These are phyloP conservation scores for Ephestia elutella DNA, from an alignment of 1,140 invertebrate species.

Conservation along the genomic window DNA sequence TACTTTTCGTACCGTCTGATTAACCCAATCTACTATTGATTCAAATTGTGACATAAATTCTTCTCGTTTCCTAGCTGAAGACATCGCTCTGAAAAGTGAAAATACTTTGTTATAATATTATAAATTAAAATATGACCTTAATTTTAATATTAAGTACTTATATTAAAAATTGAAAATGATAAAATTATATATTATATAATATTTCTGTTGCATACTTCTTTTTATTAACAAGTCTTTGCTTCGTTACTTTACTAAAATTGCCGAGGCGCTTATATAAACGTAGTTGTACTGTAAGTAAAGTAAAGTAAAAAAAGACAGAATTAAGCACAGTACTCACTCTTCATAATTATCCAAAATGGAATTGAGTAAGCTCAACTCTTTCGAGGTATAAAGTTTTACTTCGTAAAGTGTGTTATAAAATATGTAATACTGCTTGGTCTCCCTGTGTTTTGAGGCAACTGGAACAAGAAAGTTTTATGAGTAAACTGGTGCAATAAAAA, in stretches of 20 bases:
- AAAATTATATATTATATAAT: slow-evolving; percentile 10
- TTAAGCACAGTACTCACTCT: slow-evolving; percentile 85
- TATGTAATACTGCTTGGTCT: slow-evolving; percentile 98
- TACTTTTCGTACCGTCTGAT: slow-evolving; percentile 86
- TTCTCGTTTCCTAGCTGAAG: slow-evolving; percentile 81
- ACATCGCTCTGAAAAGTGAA: slow-evolving; percentile 77
- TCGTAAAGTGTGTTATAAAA: slow-evolving; percentile 97
- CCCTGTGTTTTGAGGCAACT: slow-evolving; percentile 95
- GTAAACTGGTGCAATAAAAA: too few species aligned
- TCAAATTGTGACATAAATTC: slow-evolving; percentile 93
- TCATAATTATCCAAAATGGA: slow-evolving; percentile 95
- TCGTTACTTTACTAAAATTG: too few species aligned
- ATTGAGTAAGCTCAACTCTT: slow-evolving; percentile 93
- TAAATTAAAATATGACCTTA: slow-evolving; percentile 11
- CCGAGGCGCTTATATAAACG: too few species aligned
- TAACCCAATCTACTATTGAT: slow-evolving; percentile 88
- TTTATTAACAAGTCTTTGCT: too few species aligned
- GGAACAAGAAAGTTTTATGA: slow-evolving; percentile 48
- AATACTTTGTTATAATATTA: slow-evolving; percentile 9
- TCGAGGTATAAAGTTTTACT: slow-evolving; percentile 91
- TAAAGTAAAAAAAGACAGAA: too few species aligned
- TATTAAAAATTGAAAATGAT: too few species aligned
- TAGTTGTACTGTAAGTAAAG: too few species aligned
- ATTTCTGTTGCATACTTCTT: background rate
- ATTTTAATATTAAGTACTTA: too few species aligned